These are phyloP conservation scores for Oxycera nigricornis DNA, from an alignment of 2,888 invertebrate genomes.

Conservation along the genomic window DNA sequence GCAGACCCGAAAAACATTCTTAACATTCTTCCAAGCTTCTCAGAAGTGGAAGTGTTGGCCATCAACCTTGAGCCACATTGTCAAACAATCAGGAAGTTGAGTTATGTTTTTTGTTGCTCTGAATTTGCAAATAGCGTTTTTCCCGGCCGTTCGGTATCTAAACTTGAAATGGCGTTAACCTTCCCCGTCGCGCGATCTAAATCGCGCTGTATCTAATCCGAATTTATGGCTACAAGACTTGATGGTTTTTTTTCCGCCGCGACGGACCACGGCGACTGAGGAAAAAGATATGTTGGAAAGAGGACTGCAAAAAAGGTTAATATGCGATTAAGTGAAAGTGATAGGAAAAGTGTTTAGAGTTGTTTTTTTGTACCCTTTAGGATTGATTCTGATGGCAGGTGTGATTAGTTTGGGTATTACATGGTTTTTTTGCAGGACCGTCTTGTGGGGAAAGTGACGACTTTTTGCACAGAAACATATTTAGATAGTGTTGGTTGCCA, in stretches of 20 bases:
- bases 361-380: background rate
- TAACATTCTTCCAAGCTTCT: background rate
- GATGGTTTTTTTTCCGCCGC: background rate
- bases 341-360: background rate
- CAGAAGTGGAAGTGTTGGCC: background rate
- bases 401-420: background rate
- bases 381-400: background rate
- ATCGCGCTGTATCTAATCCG: background rate
- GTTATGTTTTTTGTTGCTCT: background rate
- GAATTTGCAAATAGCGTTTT: background rate
- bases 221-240: background rate
- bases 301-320: background rate
- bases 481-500: too few relatives aligned
- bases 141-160: background rate
- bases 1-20: background rate
- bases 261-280: background rate
- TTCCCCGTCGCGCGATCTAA: background rate
- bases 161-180: conserved; percentile 1
- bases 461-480: too few relatives aligned
- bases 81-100: background rate
- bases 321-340: background rate
- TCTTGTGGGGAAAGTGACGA: too few relatives aligned
- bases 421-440: too few relatives aligned
- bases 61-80: background rate
- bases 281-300: background rate